Conservation (phyloP, 2,888 invertebrate genomes). For the Ethmia dodecea region DNA sequence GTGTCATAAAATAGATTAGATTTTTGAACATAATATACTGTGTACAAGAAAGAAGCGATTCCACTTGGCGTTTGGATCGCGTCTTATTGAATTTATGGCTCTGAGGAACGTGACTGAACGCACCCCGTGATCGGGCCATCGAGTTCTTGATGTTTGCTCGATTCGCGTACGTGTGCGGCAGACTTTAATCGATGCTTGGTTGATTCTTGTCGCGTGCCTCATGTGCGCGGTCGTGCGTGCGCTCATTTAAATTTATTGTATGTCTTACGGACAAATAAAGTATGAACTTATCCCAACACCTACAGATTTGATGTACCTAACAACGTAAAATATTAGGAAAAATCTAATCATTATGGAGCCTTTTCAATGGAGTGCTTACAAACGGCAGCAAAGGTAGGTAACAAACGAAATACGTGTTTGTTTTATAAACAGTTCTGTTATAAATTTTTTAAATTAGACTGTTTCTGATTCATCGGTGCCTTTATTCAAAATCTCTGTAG, state of each 20-base stretch:
- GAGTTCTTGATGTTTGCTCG: conserved; percentile 57
- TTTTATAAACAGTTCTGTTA: too few relatives aligned
- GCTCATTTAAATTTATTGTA: conserved; percentile 29
- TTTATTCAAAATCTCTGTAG: too few relatives aligned
- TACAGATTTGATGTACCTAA: too few relatives aligned
- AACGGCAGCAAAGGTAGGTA: too few relatives aligned
- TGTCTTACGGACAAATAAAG: too few relatives aligned
- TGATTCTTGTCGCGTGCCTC: conserved; percentile 45
- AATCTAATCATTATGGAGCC: too few relatives aligned
- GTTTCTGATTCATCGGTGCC: too few relatives aligned
- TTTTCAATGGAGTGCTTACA: too few relatives aligned
- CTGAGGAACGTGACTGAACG: conserved; percentile 48
- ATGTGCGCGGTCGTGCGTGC: conserved; percentile 28
- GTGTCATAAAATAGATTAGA: conserved; percentile 18
- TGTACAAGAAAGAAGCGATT: conserved; percentile 42
- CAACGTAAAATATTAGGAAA: too few relatives aligned
- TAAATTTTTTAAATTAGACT: too few relatives aligned
- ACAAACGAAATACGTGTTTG: too few relatives aligned
- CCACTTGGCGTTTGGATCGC: conserved; percentile 47
- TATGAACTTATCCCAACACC: too few relatives aligned
- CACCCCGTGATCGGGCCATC: conserved; percentile 43
- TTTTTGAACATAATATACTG: conserved; percentile 15
- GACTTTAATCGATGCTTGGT: conserved; percentile 59
- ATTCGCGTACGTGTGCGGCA: conserved; percentile 52
- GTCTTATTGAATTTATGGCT: conserved; percentile 65